These are phyloP conservation scores for Astreopora myriophthalma DNA, from an alignment of 64 coral and sea anemone genomes.

Conservation along the genomic window DNA sequence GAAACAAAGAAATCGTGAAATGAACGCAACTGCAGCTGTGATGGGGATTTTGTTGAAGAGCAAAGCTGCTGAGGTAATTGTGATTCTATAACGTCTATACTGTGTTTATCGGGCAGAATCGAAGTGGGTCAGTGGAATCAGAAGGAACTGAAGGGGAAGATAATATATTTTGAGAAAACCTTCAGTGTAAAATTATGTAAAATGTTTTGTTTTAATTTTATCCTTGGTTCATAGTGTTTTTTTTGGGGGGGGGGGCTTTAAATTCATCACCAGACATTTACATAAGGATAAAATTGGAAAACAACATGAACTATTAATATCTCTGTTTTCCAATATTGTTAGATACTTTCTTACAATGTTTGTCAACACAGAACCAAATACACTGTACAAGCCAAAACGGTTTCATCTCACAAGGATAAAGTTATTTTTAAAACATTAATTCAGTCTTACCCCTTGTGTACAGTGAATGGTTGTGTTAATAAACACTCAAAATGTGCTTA, in stretches of 20 bases:
- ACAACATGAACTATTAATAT: background rate
- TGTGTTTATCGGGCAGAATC: background rate
- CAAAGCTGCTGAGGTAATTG: slow-evolving; percentile 56
- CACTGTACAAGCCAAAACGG: too few relatives aligned
- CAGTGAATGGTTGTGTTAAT: too few relatives aligned
- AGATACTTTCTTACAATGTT: background rate
- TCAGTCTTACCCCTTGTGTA: too few relatives aligned
- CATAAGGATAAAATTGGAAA: too few relatives aligned
- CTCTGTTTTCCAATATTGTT: background rate
- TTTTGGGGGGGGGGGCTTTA: too few relatives aligned
- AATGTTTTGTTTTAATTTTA: too few relatives aligned
- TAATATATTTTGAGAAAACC: background rate
- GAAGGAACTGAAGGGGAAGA: background rate
- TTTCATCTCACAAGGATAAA: background rate
- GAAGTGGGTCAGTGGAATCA: background rate
- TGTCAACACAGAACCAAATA: background rate
- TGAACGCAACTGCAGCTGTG: slow-evolving; percentile 43
- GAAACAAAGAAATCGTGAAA: slow-evolving; percentile 72
- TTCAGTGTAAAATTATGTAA: background rate
- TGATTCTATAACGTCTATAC: background rate
- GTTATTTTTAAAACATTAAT: background rate
- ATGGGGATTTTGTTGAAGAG: slow-evolving; percentile 61
- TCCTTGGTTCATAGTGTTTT: too few relatives aligned
- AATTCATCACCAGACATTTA: too few relatives aligned
- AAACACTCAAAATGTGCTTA: too few relatives aligned